Conservation (phyloP, 2,113 vertebrate genomes). For the Melierax canorus region DNA sequence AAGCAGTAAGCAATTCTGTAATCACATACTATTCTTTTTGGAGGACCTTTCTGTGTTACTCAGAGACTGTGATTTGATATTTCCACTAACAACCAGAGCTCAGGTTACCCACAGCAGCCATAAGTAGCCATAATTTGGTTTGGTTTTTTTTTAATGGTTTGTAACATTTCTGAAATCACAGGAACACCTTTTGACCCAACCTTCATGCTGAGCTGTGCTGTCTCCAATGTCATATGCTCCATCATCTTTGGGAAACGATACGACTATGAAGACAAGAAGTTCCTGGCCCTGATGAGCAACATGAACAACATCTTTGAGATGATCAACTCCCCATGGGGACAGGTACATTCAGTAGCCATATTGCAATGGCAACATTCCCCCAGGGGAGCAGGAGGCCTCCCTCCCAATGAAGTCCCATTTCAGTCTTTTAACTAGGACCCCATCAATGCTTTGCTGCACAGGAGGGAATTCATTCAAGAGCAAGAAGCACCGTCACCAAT, state of each 20-base stretch:
- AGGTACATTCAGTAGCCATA: not conserved
- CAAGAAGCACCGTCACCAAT: not conserved
- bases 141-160: rapidly evolving
- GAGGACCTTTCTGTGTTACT: not conserved
- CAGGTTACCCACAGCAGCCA: not conserved
- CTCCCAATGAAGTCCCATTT: not conserved
- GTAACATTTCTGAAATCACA: not conserved
- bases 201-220: not conserved
- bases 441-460: not conserved
- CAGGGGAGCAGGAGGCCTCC: not conserved
- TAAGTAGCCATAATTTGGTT: not conserved
- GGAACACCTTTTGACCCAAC: slow-evolving; percentile 30
- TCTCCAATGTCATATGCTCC: slow-evolving; percentile 43
- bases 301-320: not conserved
- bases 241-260: slow-evolving; percentile 16
- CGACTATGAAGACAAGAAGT: slow-evolving; percentile 33
- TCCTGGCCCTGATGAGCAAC: not conserved
- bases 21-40: not conserved
- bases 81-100: not conserved
- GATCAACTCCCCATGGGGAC: not conserved
- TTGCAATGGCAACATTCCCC: not conserved
- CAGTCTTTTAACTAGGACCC: not conserved
- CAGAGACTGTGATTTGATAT: not conserved
- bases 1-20: not conserved
- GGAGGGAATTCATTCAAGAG: not conserved